Evolutionary conservation across 2,797 vertebrate species (phyloP).

Genomic region (Eulemur coronatus): DNA sequence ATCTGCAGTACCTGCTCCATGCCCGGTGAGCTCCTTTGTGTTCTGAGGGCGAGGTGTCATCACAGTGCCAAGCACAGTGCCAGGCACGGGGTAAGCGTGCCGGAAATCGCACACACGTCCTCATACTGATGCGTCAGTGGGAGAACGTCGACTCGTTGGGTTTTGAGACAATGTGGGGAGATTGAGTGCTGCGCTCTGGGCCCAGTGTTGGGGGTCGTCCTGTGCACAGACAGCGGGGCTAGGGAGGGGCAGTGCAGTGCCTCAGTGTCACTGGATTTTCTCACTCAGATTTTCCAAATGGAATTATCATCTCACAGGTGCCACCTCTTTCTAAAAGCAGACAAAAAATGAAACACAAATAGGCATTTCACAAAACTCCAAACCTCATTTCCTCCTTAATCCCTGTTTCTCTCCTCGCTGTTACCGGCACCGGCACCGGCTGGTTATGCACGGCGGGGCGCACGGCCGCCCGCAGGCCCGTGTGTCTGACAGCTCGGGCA

Average conservation of each 20-base stretch:
- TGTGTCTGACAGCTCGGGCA: fast-evolving
- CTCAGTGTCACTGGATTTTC: fast-evolving
- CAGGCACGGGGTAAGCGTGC: fast-evolving
- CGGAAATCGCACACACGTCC: fast-evolving
- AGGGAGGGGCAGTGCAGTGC: fast-evolving
- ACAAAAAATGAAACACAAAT: background rate
- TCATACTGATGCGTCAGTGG: fast-evolving
- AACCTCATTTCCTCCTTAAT: fast-evolving
- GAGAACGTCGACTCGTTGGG: fast-evolving
- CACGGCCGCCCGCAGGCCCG: fast-evolving
- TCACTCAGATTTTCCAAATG: background rate
- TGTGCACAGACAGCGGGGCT: fast-evolving
- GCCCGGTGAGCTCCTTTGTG: fast-evolving
- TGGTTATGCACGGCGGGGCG: fast-evolving
- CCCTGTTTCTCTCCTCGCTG: fast-evolving
- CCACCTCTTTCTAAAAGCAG: background rate
- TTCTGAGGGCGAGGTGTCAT: background rate
- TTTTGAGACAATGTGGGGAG: fast-evolving
- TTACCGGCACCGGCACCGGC: fast-evolving
- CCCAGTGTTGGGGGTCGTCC: fast-evolving
- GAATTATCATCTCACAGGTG: fast-evolving
- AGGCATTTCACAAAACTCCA: fast-evolving
- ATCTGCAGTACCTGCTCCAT: fast-evolving
- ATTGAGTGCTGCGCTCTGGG: fast-evolving
- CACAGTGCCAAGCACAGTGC: fast-evolving